Evolutionary conservation across 2,797 vertebrate genomes (phyloP), one percentile per base, ranked within the genome.

Genomic region (Arnoldichthys spilopterus): DNA sequence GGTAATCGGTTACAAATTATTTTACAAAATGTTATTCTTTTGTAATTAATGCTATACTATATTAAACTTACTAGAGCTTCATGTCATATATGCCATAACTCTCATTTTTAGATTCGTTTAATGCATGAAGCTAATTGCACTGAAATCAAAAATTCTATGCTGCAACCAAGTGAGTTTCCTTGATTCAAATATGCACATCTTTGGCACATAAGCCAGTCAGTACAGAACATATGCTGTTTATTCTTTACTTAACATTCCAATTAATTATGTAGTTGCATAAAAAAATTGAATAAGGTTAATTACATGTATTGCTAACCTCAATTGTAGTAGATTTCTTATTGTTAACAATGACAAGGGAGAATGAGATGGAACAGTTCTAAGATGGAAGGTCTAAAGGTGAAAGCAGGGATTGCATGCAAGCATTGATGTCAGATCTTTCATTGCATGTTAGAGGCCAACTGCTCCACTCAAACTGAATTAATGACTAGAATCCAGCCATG

Each of bases 401-500:
- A 40, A 37, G 22, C 24, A 20, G 24, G 9, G 24, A 28, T 32
- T 11, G 4, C 24, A 11, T 30, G 26, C 30, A 18, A 51, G 45
- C 51, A 45, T 47, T 26, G 40, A 67, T 16, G 2, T 16, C 12
- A 66, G 63, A 68, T 6, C 16, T 32, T 49, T 26, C 15, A 30
- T 16, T 18, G 26, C 62, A 69, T 69, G 43, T 45, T 68, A 68
- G 43, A 68, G 37, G 64, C 64, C 64, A 28, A 20, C 22, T 51
- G 43, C 16, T 69, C 24, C 67, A 30, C 45, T 69, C 24, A 51
- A 26, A 30, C 18, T 69, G 26, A 69, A 69, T 69, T 69, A 69
- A 69, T 69, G 24, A 47, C 67, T 32, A 51, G 67, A 69, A 49
- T 49, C 16, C 67, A 49, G 67, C 67, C 67, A 13, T 51, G 43